phyloP scores from a whole-genome alignment of 2,113 vertebrate genomes.

The Poeciliopsis turrubarensis region DNA sequence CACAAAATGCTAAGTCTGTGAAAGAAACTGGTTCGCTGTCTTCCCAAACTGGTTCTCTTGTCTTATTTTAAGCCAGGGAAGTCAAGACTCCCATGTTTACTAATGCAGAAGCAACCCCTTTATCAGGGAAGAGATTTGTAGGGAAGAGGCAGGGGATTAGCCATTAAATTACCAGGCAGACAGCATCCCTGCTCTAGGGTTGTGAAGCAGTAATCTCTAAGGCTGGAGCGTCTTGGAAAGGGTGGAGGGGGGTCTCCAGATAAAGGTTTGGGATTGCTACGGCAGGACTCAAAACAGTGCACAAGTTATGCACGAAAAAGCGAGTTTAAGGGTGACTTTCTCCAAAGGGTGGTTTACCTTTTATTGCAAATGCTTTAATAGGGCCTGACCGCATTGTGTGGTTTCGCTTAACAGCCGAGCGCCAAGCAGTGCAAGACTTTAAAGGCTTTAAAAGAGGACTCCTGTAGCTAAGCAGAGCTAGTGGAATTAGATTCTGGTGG shows the following conservation, averaged over 20 bases:
- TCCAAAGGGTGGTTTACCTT: slow-evolving; percentile 8
- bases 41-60: slow-evolving; percentile 46
- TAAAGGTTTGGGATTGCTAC: slow-evolving; percentile 67
- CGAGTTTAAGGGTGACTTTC: slow-evolving; percentile 18
- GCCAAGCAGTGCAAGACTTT: slow-evolving; percentile 11
- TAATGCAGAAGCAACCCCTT: slow-evolving; percentile 73
- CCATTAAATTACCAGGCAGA: slow-evolving; percentile 79
- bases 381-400: not conserved
- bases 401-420: slow-evolving; percentile 8
- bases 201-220: slow-evolving; percentile 72
- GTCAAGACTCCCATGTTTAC: slow-evolving; percentile 71
- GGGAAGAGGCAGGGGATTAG: slow-evolving; percentile 76
- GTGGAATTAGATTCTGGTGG: slow-evolving; percentile 61
- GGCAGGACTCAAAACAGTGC: slow-evolving; percentile 42
- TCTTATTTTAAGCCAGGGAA: slow-evolving; percentile 56
- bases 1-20: slow-evolving; percentile 12
- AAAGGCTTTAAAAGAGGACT: slow-evolving; percentile 32
- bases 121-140: slow-evolving; percentile 78
- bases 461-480: slow-evolving; percentile 52
- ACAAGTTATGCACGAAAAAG: slow-evolving; percentile 39
- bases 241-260: slow-evolving; percentile 55
- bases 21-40: slow-evolving; percentile 30
- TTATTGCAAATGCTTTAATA: slow-evolving; percentile 17
- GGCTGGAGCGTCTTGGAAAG: slow-evolving; percentile 49
- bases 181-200: slow-evolving; percentile 70